Evolutionary conservation across 1,140 invertebrate genomes (phyloP), one percentile per base, ranked within the genome.

Genomic region (Drosophila teissieri): DNA sequence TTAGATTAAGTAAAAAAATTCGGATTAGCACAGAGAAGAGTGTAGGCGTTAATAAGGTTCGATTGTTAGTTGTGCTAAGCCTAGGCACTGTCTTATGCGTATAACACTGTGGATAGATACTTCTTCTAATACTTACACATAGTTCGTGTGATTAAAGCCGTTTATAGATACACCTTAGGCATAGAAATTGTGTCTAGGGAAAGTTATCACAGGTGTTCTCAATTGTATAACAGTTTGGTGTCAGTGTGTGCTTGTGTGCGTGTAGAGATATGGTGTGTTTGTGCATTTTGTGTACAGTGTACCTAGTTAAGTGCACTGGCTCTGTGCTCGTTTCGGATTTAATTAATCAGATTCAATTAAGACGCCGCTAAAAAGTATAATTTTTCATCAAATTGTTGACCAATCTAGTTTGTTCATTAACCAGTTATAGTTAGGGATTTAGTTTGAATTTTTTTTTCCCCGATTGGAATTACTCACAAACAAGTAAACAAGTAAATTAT

Each of bases 321-420:
- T 46, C 42, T 70, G 51, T 56, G 64, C 64, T 70, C 42, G 46
- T 67, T 58, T 60, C 45, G 58, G 27, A 53, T 75, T 69, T 51
- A 58, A 46, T 72, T 85, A 81, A 52, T 79, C 75, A 49, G 83
- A 88, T 57, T 86, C 84, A 77, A 86, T 62, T 65, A 79, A 73
- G 46, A 79, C 75, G 80, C 70, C 72, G 84, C 83, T 86, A 86
- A 84, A 86, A 86, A 70, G 79, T 68, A 67, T 39, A 67, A 76
- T 53, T 76, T 61, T 74, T 39, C 19, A 68, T 72, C 65, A 67
- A 80, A 72, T 74, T 31, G 54, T 75, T 75, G 67, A 53, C 72
- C 73, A 77, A 61, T 69, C 1, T 36, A 14, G 36, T 46, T 36
- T 10, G 44, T 46, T 39, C 6, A 49, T 14, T 1, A 34, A 40